Evolutionary conservation across 2,797 vertebrate species (phyloP).

Genomic region (Enteromius trimaculatus): DNA sequence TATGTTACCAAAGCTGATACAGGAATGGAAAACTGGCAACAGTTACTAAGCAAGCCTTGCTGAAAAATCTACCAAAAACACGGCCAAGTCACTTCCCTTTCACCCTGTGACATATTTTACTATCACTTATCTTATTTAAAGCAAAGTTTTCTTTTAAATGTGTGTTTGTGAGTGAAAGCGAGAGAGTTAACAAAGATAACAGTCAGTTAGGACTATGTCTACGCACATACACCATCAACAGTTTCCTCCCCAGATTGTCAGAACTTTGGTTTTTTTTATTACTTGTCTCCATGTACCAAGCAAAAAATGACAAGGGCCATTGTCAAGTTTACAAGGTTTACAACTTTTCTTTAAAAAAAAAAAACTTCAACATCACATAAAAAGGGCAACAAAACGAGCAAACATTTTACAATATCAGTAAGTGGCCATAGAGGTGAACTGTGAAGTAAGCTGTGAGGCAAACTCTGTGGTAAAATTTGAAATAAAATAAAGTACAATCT

Average conservation of each 20-base stretch:
- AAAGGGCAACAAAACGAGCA: neutral
- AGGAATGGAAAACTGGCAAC: neutral
- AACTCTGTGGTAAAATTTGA: neutral
- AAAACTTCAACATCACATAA: neutral
- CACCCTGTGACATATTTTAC: neutral
- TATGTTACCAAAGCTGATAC: neutral
- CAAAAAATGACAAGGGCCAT: conserved; percentile 2
- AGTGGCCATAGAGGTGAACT: neutral
- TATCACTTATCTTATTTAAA: neutral
- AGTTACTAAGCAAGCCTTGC: neutral
- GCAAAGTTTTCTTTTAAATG: neutral
- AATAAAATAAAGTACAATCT: neutral
- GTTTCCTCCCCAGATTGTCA: neutral
- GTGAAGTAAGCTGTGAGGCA: neutral
- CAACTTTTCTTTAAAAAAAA: neutral
- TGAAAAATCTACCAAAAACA: neutral
- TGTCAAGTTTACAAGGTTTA: conserved; percentile 10
- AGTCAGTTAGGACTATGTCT: neutral
- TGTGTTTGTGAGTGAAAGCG: neutral
- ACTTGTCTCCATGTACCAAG: neutral
- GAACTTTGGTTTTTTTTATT: neutral
- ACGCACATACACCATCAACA: neutral
- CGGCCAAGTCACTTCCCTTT: neutral
- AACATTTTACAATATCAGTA: neutral
- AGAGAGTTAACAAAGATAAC: neutral